Evolutionary conservation across 2,797 vertebrate genomes (phyloP), one percentile per base, ranked within the genome.

Genomic region (Notoglanidium macrostoma): DNA sequence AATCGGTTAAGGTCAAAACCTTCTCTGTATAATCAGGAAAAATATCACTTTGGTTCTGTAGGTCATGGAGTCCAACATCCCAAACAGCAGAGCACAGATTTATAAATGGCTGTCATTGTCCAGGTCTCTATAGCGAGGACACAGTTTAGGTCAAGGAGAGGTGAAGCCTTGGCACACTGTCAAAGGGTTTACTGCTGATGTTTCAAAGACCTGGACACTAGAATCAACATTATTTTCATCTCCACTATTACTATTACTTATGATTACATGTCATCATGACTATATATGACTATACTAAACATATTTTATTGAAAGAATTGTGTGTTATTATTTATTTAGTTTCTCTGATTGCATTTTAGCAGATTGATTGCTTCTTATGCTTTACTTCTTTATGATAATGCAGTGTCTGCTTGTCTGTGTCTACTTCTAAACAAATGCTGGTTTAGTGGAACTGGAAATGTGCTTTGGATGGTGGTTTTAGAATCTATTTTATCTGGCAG

Each of bases 101-200:
- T 86, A 78, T 86, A 70, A 81, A 80, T 70, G 59, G 35, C 35
- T 63, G 79, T 63, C 80, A 67, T 51, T 83, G 32, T 6, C 17
- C n/a, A 67, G 44, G 61, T 67, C 44, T 51, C 61, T 32, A 51
- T 67, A 32, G 59, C 6, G 44, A 74, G 54, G 63, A 78, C 77
- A 14, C 5, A 57, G 77, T 40, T 49, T 5, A 23, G 55, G 68
- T 70, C 57, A 77, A 88, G 77, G 86, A 83, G 44, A 83, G 79
- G 46, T 46, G 29, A 73, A 73, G 78, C 40, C 46, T 82, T 77
- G 81, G 51, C 61, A 77, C 6, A 32, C 17, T 61, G 57, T 46
- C 57, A 81, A 19, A 59, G 32, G 32, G 49, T 14, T 74, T 77
- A 77, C 51, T 29, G 2, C 51, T 57, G 51, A 55, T n/a, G 3